phyloP scores from a whole-genome alignment of 2,888 invertebrate genomes.

The Lymantria monacha region DNA sequence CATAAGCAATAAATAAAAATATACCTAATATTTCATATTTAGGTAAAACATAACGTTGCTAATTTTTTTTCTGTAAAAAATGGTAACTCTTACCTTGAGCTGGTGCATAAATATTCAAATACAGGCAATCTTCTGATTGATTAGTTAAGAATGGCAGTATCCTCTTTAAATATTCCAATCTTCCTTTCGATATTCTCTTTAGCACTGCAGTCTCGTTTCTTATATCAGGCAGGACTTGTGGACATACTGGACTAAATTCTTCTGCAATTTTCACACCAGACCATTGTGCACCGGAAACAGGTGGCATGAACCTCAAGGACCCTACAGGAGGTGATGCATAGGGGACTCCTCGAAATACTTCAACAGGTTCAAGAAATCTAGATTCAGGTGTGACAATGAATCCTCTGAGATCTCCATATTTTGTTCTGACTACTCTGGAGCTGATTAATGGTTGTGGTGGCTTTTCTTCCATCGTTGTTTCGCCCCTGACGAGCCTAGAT shows the following conservation, averaged over 20 bases:
- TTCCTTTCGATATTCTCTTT: constrained; percentile 92
- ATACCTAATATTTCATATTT: no score
- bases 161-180: constrained; percentile 93
- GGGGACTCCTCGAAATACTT: constrained; percentile 95
- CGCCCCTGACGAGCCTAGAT: constrained; percentile 67
- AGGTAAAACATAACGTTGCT: no score
- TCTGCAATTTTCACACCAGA: constrained; percentile 94
- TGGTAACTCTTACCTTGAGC: constrained; percentile 88
- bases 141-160: constrained; percentile 93
- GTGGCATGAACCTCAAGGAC: constrained; percentile 96
- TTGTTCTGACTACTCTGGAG: constrained; percentile 92
- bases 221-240: constrained; percentile 94
- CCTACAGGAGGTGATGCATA: constrained; percentile 96
- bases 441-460: constrained; percentile 82
- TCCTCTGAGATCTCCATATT: constrained; percentile 93
- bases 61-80: no score
- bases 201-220: constrained; percentile 91
- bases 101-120: constrained; percentile 97
- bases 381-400: constrained; percentile 92
- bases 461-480: constrained; percentile 78
- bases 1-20: no score
- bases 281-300: constrained; percentile 96
- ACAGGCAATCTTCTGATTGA: constrained; percentile 98
- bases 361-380: constrained; percentile 92
- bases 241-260: constrained; percentile 94